Conservation (phyloP, 2,888 invertebrate species). For the Theodoxus fluviatilis region DNA sequence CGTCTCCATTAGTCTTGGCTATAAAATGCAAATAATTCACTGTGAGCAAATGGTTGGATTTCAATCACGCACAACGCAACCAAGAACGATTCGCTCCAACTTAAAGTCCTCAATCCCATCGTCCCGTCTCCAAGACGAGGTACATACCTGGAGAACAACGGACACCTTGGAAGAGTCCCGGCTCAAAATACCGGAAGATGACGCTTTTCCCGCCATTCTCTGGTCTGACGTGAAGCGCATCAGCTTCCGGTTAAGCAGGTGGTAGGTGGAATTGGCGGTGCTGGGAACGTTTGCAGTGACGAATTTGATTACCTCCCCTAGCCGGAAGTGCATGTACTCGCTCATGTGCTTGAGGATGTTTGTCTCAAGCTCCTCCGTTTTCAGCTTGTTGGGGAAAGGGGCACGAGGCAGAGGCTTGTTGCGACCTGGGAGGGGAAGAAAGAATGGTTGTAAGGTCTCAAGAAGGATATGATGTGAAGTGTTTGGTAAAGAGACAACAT, state of each 20-base stretch:
- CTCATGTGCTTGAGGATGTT: conserved; percentile 59
- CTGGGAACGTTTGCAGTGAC: conserved; percentile 58
- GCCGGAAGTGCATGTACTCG: conserved; percentile 52
- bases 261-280: conserved; percentile 57
- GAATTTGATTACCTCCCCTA: conserved; percentile 56
- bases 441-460: background rate
- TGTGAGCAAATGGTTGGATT: no score
- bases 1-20: no score
- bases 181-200: conserved; percentile 30
- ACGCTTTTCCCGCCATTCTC: conserved; percentile 31
- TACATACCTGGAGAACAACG: no score
- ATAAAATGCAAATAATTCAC: no score
- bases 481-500: no score
- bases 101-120: no score
- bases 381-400: conserved; percentile 57
- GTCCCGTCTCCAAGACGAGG: no score
- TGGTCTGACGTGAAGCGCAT: conserved; percentile 35
- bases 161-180: no score
- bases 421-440: conserved; percentile 37
- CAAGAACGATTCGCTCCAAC: no score
- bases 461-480: no score
- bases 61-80: no score
- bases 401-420: conserved; percentile 44
- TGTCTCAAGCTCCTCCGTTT: conserved; percentile 49
- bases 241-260: conserved; percentile 48